Conservation (phyloP, 2,888 invertebrate species). For the Smittia aterrima region DNA sequence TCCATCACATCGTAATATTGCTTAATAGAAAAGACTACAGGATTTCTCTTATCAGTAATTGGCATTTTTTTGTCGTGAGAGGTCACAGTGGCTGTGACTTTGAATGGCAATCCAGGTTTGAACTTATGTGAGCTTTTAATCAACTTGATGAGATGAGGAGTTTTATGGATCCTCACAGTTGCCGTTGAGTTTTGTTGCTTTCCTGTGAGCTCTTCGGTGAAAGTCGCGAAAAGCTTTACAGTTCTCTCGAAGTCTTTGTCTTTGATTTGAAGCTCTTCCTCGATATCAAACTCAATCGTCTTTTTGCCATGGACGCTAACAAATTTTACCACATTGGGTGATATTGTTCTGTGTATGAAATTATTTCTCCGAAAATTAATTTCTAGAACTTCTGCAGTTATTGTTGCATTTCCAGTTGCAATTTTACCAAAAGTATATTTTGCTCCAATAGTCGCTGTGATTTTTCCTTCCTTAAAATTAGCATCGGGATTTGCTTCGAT, state of each 20-base stretch:
- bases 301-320: conserved; percentile 58
- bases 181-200: conserved; percentile 73
- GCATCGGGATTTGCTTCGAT: conserved; percentile 79
- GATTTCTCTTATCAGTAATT: conserved; percentile 59
- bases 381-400: conserved; percentile 72
- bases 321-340: conserved; percentile 62
- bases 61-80: conserved; percentile 56
- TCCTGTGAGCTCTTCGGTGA: conserved; percentile 82
- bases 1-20: conserved; percentile 2
- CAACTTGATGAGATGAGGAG: conserved; percentile 68
- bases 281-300: conserved; percentile 70
- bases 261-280: conserved; percentile 60
- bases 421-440: conserved; percentile 83
- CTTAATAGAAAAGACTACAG: conserved; percentile 55
- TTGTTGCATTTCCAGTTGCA: conserved; percentile 79
- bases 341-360: too few relatives aligned
- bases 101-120: conserved; percentile 82
- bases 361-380: too few relatives aligned
- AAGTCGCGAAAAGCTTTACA: conserved; percentile 75
- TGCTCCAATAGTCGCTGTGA: conserved; percentile 76
- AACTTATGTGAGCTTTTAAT: conserved; percentile 81
- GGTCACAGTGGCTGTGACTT: conserved; percentile 66
- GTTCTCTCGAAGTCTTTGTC: background rate
- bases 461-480: conserved; percentile 74
- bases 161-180: conserved; percentile 69